These are phyloP conservation scores for Nipponia nippon DNA, from an alignment of 2,113 vertebrate genomes.

Conservation along the genomic window DNA sequence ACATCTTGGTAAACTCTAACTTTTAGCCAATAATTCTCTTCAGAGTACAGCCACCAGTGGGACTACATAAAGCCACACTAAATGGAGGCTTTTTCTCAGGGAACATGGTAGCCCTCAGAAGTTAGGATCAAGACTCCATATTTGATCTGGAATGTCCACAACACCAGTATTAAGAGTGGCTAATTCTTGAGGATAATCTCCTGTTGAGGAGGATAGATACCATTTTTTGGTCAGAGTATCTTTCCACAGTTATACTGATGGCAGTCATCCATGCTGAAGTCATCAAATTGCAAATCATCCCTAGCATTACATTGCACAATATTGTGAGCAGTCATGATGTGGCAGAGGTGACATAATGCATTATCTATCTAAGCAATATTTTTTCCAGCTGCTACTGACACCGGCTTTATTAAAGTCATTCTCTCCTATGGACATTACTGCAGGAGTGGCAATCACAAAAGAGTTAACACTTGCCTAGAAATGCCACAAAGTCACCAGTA, in stretches of 20 bases:
- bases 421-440: neutral
- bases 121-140: neutral
- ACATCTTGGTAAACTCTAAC: neutral
- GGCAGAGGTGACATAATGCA: neutral
- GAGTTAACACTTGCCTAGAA: neutral
- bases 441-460: neutral
- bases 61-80: neutral
- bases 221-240: neutral
- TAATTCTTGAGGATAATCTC: neutral
- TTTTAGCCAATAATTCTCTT: neutral
- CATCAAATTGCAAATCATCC: neutral
- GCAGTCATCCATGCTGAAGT: neutral
- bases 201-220: neutral
- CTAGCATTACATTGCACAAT: too few relatives aligned
- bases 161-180: neutral
- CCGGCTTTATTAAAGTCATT: neutral
- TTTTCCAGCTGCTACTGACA: neutral
- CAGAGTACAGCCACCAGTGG: neutral
- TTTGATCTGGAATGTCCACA: neutral
- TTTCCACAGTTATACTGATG: neutral
- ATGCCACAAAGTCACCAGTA: neutral
- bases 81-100: neutral
- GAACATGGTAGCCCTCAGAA: neutral
- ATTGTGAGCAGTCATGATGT: neutral
- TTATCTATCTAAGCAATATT: neutral